These are phyloP conservation scores for Elephas maximus DNA, from an alignment of 2,113 vertebrate species.

Conservation along the genomic window DNA sequence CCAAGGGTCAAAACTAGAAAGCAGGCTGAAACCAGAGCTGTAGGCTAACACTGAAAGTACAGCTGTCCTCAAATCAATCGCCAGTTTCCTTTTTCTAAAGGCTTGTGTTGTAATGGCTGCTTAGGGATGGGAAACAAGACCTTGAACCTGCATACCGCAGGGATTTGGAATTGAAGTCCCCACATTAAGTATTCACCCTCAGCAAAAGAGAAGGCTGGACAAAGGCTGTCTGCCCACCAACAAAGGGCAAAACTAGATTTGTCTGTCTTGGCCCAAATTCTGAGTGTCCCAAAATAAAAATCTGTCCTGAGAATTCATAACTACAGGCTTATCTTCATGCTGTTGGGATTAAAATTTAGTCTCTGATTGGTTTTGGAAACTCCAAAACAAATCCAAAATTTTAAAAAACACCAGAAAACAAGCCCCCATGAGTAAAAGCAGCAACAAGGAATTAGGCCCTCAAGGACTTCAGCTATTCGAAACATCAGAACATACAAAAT, in stretches of 20 bases:
- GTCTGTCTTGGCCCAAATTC: not conserved
- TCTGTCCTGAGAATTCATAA: not conserved
- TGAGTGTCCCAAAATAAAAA: slow-evolving; percentile 11
- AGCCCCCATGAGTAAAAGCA: not conserved
- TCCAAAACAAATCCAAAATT: slow-evolving; percentile 47
- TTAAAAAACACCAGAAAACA: not conserved
- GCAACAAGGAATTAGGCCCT: not conserved
- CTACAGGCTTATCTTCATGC: not conserved
- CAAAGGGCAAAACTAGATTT: not conserved
- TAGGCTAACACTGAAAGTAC: not conserved
- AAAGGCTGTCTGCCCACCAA: not conserved
- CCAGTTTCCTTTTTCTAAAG: not conserved
- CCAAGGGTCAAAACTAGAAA: not conserved
- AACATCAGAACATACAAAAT: not conserved
- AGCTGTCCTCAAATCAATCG: not conserved
- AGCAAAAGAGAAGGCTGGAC: not conserved
- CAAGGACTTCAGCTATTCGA: not conserved
- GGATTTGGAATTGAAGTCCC: not conserved
- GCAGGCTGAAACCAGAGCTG: not conserved
- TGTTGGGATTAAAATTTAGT: slow-evolving; percentile 33
- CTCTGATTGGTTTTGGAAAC: slow-evolving; percentile 20
- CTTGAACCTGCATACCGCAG: not conserved
- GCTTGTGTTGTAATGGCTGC: not conserved
- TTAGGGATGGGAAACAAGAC: not conserved
- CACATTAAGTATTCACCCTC: not conserved